These are phyloP conservation scores for Margarornis squamiger DNA, from an alignment of 2,797 vertebrate genomes.

Conservation along the genomic window DNA sequence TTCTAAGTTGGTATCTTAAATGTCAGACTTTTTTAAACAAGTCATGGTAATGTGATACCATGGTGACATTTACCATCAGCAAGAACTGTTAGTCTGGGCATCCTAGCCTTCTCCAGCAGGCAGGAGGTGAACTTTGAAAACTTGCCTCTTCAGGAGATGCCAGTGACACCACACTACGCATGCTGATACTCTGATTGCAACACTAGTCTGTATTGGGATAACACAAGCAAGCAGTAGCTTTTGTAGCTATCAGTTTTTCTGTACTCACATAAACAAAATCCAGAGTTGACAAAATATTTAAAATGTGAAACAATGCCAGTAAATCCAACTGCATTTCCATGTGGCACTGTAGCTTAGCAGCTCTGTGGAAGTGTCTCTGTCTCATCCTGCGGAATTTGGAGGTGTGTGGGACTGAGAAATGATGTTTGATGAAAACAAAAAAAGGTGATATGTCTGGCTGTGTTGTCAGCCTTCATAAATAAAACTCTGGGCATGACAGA, in stretches of 20 bases:
- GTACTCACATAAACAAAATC: background rate
- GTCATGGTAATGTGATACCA: background rate
- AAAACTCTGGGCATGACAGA: background rate
- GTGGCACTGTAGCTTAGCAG: background rate
- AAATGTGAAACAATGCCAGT: constrained; percentile 32
- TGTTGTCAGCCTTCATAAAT: background rate
- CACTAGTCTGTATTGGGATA: background rate
- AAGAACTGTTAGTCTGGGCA: background rate
- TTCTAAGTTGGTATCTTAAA: constrained; percentile 25
- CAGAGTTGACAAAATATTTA: constrained; percentile 5
- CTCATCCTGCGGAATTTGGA: background rate
- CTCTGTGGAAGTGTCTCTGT: background rate
- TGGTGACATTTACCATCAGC: constrained; percentile 52
- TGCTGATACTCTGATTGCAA: background rate
- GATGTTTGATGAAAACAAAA: background rate
- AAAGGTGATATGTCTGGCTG: background rate
- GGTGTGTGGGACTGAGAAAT: background rate
- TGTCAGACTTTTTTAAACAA: constrained; percentile 42
- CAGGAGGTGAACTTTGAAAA: constrained; percentile 48
- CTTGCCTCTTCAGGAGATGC: background rate
- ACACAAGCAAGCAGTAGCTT: background rate
- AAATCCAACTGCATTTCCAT: constrained; percentile 29
- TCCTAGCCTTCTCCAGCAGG: constrained; percentile 6
- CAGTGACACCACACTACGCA: background rate
- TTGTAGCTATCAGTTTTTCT: background rate